Evolutionary conservation across 30 jellyfish, hydroid and myxozoan species (phyloP), one percentile per base, ranked within the genome.

Genomic region (Hydractinia symbiolongicarpus): DNA sequence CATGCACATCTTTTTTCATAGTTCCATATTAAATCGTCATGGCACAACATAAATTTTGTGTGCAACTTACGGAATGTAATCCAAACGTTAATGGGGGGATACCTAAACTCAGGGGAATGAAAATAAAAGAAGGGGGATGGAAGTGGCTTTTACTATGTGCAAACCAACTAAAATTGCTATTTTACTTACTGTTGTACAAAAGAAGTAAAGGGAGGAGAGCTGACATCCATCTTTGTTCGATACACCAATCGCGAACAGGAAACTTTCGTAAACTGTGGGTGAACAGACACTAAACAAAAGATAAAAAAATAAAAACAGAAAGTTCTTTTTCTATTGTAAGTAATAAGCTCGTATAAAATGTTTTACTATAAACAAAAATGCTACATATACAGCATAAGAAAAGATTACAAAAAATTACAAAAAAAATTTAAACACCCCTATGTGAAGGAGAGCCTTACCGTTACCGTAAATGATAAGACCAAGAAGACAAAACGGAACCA

Each of bases 221-320:
- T 14, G 99, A 94, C 96, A 94, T 87, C 99, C 99, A 94, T 79
- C 82, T 88, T 81, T 94, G 99, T 61, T 94, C 99, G 44, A 94
- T 94, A 53, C 97, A 88, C 99, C 99, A 94, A 54, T 94, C 99
- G 1, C 95, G 90, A 10, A 94, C 77, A 4, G 99, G 97, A 76
- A 88, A 94, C 68, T 83, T 79, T 76, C 96, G 83, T 68, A 94
- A 79, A 61, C 95, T 88, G 82, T 94, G 99, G 56, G 96, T 95
- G 72, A 82, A 94, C 75, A 88, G 83, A 82, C 99, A 88, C 95
- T 91, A 75, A 52, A 76, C 84, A 5, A 53, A 16, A 44, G 30
- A 30, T 30, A 30, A 30, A 72, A 17, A 58, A 5, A 17, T 9
- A 73, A 73, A 30, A 30, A 30, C 44, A 30, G 44, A 30, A 30